These are phyloP conservation scores for Drosophila kanekoi DNA, from an alignment of 2,888 invertebrate genomes.

Conservation along the genomic window DNA sequence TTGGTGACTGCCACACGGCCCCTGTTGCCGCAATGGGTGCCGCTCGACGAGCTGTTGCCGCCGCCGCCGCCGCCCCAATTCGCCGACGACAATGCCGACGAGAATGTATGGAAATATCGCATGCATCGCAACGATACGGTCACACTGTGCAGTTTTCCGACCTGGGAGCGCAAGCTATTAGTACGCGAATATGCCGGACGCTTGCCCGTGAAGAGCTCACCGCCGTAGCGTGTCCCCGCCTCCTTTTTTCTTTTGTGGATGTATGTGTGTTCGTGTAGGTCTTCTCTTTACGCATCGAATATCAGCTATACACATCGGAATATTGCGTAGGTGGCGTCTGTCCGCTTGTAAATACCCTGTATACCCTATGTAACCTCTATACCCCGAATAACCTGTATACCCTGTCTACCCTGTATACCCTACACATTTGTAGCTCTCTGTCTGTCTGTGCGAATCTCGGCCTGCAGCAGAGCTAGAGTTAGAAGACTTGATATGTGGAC, in stretches of 20 bases:
- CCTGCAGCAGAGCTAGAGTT: no score
- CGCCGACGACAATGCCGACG: not conserved
- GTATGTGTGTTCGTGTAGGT: not conserved
- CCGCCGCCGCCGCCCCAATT: constrained; percentile 10
- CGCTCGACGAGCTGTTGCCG: constrained; percentile 10
- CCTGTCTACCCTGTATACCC: not conserved
- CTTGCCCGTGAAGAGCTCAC: not conserved
- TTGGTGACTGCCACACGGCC: constrained; percentile 8
- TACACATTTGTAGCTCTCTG: not conserved
- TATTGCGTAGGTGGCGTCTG: not conserved
- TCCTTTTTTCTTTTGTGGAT: not conserved
- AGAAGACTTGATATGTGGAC: no score
- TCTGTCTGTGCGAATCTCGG: no score
- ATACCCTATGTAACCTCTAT: no score
- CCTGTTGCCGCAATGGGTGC: constrained; percentile 5
- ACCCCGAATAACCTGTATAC: no score
- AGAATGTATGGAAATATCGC: constrained; percentile 11
- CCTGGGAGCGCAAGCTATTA: not conserved
- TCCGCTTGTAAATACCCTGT: not conserved
- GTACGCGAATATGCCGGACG: constrained; percentile 17
- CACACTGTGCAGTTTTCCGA: constrained; percentile 15
- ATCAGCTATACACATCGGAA: no score
- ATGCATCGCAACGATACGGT: constrained; percentile 15
- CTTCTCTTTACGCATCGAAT: not conserved
- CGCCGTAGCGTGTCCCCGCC: not conserved